phyloP scores from a whole-genome alignment of 92 coral and sea anemone species.

The Anthopleura xanthogrammica region DNA sequence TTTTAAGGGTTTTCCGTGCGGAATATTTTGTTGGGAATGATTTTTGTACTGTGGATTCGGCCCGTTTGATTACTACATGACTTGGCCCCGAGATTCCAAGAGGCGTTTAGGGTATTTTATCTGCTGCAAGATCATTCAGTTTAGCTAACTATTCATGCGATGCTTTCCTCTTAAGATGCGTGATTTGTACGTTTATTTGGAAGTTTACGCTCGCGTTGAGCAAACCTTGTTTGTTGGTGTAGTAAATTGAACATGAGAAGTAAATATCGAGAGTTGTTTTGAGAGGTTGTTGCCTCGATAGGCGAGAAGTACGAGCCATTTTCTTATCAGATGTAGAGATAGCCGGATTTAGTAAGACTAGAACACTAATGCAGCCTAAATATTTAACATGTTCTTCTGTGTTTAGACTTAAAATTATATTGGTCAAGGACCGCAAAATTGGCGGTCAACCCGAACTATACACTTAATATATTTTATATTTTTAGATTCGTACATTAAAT shows the following conservation, averaged over 20 bases:
- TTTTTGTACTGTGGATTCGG: constrained; percentile 14
- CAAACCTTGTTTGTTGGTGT: constrained; percentile 13
- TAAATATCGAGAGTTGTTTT: neutral
- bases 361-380: constrained; percentile 23
- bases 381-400: constrained; percentile 24
- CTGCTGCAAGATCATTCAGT: constrained; percentile 8
- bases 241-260: neutral
- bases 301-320: constrained; percentile 7
- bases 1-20: neutral
- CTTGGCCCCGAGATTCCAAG: constrained; percentile 20
- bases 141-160: constrained; percentile 17
- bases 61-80: neutral
- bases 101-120: constrained; percentile 20
- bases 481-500: neutral
- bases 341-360: constrained; percentile 10
- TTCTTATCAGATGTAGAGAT: constrained; percentile 30
- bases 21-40: neutral
- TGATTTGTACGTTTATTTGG: constrained; percentile 20
- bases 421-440: constrained; percentile 19
- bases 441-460: neutral
- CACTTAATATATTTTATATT: neutral
- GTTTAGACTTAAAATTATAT: constrained; percentile 12
- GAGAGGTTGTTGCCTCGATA: neutral
- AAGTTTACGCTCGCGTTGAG: constrained; percentile 4
- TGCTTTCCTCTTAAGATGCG: neutral